Evolutionary conservation across 2,113 vertebrate species (phyloP).

Genomic region (Neolamprologus brichardi): DNA sequence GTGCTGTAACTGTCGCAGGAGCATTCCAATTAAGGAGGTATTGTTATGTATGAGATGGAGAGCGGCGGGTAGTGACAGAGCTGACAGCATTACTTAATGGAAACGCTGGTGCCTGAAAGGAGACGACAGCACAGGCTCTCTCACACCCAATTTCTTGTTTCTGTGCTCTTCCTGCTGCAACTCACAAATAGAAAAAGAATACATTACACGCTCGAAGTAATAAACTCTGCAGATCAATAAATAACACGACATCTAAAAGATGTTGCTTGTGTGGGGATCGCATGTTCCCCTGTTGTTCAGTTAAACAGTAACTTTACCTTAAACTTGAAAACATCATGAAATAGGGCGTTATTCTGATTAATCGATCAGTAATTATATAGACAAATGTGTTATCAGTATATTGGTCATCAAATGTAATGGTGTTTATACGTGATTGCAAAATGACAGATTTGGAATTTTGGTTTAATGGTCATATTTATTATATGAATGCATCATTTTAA

Average conservation of each 20-base stretch:
- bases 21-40: conserved; percentile 47
- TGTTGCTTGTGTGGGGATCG: not conserved
- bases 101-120: conserved; percentile 27
- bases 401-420: not conserved
- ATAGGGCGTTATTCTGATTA: not conserved
- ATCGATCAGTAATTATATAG: fast-evolving
- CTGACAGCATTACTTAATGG: conserved; percentile 44
- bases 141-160: conserved; percentile 13
- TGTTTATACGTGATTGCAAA: not conserved
- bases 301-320: not conserved
- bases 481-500: not conserved
- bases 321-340: not conserved
- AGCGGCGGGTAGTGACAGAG: conserved; percentile 10
- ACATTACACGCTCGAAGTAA: not conserved
- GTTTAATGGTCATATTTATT: not conserved
- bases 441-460: fast-evolving
- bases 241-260: not conserved
- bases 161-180: not conserved
- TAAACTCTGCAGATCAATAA: not conserved
- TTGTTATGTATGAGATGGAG: conserved; percentile 37
- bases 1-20: not conserved
- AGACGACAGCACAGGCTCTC: not conserved
- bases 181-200: not conserved
- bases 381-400: not conserved
- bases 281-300: not conserved